A percentile compares a stretch with the other conserved stretches of the same genome.
These are phyloP conservation scores for Dicerorhinus sumatrensis DNA, from an alignment of 2,113 vertebrate genomes.

Conservation along the genomic window DNA sequence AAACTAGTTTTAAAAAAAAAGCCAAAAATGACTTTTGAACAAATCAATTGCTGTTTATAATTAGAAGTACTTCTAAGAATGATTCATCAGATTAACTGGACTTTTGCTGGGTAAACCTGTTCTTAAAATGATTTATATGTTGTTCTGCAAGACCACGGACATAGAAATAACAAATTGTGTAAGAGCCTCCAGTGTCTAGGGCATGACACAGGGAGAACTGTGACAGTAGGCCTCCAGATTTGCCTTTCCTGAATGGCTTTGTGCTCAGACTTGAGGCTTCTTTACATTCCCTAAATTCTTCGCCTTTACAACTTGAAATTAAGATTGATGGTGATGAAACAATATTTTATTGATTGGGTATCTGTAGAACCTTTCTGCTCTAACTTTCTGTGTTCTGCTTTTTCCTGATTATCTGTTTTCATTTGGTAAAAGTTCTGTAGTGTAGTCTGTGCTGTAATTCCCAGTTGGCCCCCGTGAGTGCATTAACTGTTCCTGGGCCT, in stretches of 20 bases:
- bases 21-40: neutral
- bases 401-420: neutral
- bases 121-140: neutral
- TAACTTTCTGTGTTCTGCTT: neutral
- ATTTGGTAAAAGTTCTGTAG: neutral
- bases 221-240: neutral
- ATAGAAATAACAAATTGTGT: neutral
- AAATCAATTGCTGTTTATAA: conserved; percentile 23
- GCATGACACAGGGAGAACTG: neutral
- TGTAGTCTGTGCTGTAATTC: neutral
- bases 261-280: neutral
- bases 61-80: conserved; percentile 29
- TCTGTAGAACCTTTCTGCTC: neutral
- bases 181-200: neutral
- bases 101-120: neutral
- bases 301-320: neutral
- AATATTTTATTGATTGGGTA: neutral
- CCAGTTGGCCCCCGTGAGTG: neutral
- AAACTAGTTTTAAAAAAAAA: neutral
- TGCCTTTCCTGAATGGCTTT: neutral
- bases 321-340: neutral
- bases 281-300: neutral
- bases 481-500: neutral
- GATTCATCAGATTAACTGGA: neutral
- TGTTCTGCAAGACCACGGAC: neutral